phyloP scores from a whole-genome alignment of 1,140 invertebrate species.

The Drosophila aff. region DNA sequence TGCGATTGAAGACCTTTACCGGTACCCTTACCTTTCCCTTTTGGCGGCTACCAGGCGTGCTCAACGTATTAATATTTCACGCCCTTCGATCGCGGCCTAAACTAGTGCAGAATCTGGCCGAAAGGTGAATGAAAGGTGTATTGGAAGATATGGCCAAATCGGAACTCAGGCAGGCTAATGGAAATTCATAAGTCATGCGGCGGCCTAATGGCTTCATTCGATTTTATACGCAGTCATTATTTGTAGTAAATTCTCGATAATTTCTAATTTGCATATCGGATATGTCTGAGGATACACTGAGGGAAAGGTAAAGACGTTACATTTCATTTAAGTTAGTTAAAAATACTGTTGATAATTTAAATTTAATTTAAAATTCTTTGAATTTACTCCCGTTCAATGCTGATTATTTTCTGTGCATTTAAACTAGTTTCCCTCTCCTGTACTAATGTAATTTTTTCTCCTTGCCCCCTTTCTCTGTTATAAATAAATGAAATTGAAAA shows the following conservation, averaged over 20 bases:
- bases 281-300: neutral
- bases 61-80: conserved; percentile 76
- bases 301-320: neutral
- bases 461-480: conserved; percentile 10
- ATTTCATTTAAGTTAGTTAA: neutral
- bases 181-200: conserved; percentile 14
- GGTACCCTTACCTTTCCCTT: conserved; percentile 50
- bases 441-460: conserved; percentile 27
- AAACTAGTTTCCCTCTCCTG: conserved; percentile 33
- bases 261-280: conserved; percentile 39
- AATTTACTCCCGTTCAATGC: neutral
- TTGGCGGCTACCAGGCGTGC: conserved; percentile 67
- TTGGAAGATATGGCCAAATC: conserved; percentile 2
- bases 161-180: conserved; percentile 18
- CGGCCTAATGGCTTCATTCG: conserved; percentile 10
- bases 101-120: conserved; percentile 66
- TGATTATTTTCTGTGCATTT: neutral
- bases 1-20: conserved; percentile 26
- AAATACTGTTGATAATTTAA: neutral
- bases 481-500: conserved; percentile 79
- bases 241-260: conserved; percentile 18
- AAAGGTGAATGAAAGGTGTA: conserved; percentile 40
- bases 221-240: conserved; percentile 33
- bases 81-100: conserved; percentile 65
- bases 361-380: neutral